Evolutionary conservation across 2,888 invertebrate species (phyloP), one percentile per base, ranked within the genome.

Genomic region (Lasius platythorax): DNA sequence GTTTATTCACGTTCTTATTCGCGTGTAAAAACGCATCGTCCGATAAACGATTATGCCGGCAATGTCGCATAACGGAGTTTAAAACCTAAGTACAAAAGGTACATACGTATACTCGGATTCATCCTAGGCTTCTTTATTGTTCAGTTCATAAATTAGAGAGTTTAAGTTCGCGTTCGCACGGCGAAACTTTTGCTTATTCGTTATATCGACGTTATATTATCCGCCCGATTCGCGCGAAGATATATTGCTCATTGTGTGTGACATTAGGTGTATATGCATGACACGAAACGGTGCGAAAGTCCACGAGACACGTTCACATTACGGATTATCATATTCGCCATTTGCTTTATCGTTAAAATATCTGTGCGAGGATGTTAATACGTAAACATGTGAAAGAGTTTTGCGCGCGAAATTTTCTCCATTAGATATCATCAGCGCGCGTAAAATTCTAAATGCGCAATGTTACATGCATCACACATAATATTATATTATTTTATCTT

Each of bases 271-370:
- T 79, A 70, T 79, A 79, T 61, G 37, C 72, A 18, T 58, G 72
- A 50, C 50, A 30, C 30, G 58, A 58, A 53, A 79, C 56, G 43
- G 33, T 23, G 72, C 23, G 58, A 70, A 46, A 58, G 28, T 33
- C 40, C n/a, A 30, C 30, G 58, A 50, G 50, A 33, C 70, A 43
- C 23, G 79, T 58, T 79, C 79, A 70, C 43, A 70, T 79, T 79
- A 79, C 79, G 18, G 58, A 79, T 79, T 72, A 79, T 79, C 33
- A 58, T 72, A 58, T 61, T 79, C 43, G 33, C 72, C 30, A 72
- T 79, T 53, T 79, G 58, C 58, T 72, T 23, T 70, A 79, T 79
- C 79, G 72, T 8, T 50, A 43, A 43, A 23, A 58, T 61, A 78
- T 70, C 53, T n/a, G n/a, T 9, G 18, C 23, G 50, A 8, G 66